phyloP scores from a whole-genome alignment of 2,888 invertebrate species.

The Amphipoea oculea region DNA sequence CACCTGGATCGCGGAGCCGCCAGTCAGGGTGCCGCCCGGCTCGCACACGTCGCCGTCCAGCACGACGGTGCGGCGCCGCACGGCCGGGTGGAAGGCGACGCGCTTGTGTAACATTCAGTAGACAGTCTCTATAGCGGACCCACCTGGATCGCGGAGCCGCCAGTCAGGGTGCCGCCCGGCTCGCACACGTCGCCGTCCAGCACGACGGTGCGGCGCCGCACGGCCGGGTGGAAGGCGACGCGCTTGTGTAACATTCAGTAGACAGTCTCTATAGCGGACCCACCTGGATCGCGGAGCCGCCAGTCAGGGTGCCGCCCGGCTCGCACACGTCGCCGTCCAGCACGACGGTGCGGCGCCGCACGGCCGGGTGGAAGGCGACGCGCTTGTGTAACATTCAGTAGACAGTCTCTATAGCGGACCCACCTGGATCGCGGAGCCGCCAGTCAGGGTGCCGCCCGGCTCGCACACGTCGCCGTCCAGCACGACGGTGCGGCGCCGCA shows the following conservation, averaged over 20 bases:
- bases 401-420: no score
- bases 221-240: constrained; percentile 87
- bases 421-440: no score
- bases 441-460: no score
- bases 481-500: no score
- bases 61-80: no score
- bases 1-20: constrained; percentile 61
- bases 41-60: constrained; percentile 1
- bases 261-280: constrained; percentile 77
- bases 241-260: no score
- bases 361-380: constrained; percentile 94
- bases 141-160: constrained; percentile 93
- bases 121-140: constrained; percentile 77
- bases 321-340: constrained; percentile 97
- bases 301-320: constrained; percentile 97
- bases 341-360: constrained; percentile 94
- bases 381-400: no score
- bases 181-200: constrained; percentile 97
- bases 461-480: no score
- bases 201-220: constrained; percentile 94
- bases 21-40: neutral
- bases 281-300: constrained; percentile 93
- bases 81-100: no score
- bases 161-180: constrained; percentile 97
- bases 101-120: no score